phyloP scores from a whole-genome alignment of 1,140 invertebrate species.

The Tetragonula clypearis region DNA sequence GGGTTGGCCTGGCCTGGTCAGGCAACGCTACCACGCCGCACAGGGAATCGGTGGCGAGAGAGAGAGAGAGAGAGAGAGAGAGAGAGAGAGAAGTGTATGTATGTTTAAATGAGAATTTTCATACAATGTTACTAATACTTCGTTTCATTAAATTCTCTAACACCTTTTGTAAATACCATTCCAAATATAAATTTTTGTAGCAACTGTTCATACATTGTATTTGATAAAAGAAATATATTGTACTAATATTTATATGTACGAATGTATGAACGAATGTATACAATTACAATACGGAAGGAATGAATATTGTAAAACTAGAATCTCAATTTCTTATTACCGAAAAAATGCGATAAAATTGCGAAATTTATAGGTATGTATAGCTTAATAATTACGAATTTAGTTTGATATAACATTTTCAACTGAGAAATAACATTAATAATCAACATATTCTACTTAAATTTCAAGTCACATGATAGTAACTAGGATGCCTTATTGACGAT shows the following conservation, averaged over 20 bases:
- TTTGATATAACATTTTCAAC: constrained; percentile 3
- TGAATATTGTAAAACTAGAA: neutral
- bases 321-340: neutral
- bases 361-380: constrained; percentile 15
- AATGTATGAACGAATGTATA: neutral
- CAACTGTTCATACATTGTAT: neutral
- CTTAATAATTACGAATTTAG: neutral
- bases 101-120: neutral
- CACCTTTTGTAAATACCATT: constrained; percentile 37
- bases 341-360: neutral
- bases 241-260: neutral
- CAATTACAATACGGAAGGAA: neutral
- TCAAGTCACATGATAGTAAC: neutral
- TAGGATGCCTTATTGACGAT: constrained; percentile 29
- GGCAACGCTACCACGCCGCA: too few relatives aligned
- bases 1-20: neutral
- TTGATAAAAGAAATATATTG: neutral
- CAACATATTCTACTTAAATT: constrained; percentile 5
- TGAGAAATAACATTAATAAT: neutral
- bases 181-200: neutral
- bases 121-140: neutral
- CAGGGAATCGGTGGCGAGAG: too few relatives aligned
- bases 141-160: neutral
- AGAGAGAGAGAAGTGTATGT: neutral
- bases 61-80: neutral